Evolutionary conservation across 2,797 vertebrate species (phyloP).

Genomic region (Danio choprae): DNA sequence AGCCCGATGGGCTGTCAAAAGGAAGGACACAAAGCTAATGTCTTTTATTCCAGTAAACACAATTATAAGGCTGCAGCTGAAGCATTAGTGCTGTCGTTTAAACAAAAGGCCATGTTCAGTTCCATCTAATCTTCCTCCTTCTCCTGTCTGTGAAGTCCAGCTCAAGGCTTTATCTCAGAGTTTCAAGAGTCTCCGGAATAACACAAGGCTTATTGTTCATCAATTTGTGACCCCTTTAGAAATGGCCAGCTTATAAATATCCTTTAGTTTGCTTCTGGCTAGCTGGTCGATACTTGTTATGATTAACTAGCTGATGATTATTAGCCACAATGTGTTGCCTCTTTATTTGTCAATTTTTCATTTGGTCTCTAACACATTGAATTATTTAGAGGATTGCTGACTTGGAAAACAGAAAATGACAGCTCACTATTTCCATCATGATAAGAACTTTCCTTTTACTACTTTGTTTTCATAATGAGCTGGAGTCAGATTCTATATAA

Average conservation of each 20-base stretch:
- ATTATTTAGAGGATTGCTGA: slow-evolving; percentile 59
- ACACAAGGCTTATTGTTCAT: background rate
- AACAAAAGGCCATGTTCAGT: background rate
- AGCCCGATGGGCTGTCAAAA: background rate
- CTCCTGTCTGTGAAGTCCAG: background rate
- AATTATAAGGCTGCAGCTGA: slow-evolving; percentile 14
- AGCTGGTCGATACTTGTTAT: background rate
- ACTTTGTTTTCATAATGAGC: background rate
- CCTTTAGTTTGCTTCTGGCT: background rate
- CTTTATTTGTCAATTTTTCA: background rate
- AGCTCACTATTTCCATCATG: background rate
- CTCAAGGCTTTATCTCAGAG: background rate
- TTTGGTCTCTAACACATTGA: slow-evolving; percentile 38
- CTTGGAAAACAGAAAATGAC: slow-evolving; percentile 10
- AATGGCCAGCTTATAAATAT: background rate
- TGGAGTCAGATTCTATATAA: background rate
- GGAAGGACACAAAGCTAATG: slow-evolving; percentile 24
- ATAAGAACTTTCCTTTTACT: background rate
- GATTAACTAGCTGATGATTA: background rate
- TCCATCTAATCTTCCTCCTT: background rate
- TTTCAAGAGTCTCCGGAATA: slow-evolving; percentile 11
- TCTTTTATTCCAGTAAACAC: slow-evolving; percentile 1
- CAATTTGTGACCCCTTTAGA: background rate
- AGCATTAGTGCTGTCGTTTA: background rate
- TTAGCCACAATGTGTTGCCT: too few relatives aligned